phyloP scores from a whole-genome alignment of 1,140 invertebrate species.

The Schlechtendalia chinensis region DNA sequence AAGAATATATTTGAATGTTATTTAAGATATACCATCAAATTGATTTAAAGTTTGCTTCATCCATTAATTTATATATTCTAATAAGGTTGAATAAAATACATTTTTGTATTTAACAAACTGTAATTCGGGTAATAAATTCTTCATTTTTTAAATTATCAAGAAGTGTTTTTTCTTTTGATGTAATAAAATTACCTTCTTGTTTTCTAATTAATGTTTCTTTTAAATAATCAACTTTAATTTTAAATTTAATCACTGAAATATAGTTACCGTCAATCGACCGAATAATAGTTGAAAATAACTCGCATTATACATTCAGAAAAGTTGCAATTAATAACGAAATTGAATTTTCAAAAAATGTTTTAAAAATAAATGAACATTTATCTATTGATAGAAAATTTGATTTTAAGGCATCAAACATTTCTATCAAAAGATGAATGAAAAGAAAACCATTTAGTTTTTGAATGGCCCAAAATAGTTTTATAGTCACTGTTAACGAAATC shows the following conservation, averaged over 20 bases:
- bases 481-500: background rate
- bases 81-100: background rate
- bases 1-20: conserved; percentile 6
- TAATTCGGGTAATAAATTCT: too few species aligned
- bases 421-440: background rate
- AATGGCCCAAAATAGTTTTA: background rate
- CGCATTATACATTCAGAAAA: background rate
- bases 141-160: too few species aligned
- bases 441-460: background rate
- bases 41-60: background rate
- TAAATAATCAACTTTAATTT: background rate
- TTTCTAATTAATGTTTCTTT: background rate
- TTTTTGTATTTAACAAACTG: too few species aligned
- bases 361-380: background rate
- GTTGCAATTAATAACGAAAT: conserved; percentile 3
- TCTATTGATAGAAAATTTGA: background rate
- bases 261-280: background rate
- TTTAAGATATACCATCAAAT: background rate
- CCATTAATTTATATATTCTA: background rate
- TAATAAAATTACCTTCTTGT: conserved; percentile 1
- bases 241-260: background rate
- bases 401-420: conserved; percentile 1
- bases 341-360: conserved; percentile 6
- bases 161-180: background rate
- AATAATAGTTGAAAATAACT: background rate